Conservation (phyloP, 2,113 vertebrate species). For the Calidris pygmaea region DNA sequence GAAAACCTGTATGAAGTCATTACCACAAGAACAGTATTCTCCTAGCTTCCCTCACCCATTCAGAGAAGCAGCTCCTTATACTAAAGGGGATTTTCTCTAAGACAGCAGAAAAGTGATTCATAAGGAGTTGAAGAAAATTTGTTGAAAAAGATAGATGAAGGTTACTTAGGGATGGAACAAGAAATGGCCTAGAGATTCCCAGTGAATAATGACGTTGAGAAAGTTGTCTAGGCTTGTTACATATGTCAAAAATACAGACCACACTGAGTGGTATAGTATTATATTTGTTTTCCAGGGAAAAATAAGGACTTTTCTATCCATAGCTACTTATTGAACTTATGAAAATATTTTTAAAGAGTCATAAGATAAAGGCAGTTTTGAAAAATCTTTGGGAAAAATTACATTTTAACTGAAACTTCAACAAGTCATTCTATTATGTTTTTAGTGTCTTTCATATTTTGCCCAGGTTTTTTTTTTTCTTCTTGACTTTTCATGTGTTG, state of each 20-base stretch:
- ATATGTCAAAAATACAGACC: neutral
- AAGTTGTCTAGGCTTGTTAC: neutral
- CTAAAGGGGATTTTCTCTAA: neutral
- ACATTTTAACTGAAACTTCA: neutral
- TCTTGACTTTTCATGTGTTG: neutral
- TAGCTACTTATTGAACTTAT: neutral
- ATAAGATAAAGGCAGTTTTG: neutral
- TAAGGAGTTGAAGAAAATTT: conserved; percentile 21
- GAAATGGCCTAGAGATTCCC: neutral
- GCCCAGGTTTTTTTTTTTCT: neutral
- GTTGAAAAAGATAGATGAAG: conserved; percentile 30
- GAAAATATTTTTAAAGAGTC: neutral
- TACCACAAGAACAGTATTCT: neutral
- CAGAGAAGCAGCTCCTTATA: neutral
- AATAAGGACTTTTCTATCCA: neutral
- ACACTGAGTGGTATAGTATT: neutral
- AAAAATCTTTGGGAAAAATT: neutral
- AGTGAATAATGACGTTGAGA: conserved; percentile 10
- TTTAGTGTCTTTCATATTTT: neutral
- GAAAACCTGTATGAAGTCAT: neutral
- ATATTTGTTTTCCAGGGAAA: neutral
- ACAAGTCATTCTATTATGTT: neutral
- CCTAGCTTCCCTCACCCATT: neutral
- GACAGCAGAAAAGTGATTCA: neutral
- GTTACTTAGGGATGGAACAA: conserved; percentile 14